Conservation (phyloP, 92 coral and sea anemone genomes). For the Umimayanthus kanabou region DNA sequence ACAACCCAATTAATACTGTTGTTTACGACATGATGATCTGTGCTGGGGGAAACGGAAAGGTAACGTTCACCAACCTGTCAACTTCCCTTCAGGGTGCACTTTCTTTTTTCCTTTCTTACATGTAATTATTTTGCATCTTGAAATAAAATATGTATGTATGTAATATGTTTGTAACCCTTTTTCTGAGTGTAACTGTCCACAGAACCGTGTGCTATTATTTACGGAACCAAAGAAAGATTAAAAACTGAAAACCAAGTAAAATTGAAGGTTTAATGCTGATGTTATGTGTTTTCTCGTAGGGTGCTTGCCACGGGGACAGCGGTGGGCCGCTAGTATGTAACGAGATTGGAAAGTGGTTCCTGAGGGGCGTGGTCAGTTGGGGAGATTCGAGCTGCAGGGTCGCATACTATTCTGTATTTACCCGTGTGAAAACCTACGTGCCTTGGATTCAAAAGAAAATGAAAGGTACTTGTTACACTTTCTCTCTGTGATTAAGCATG, state of each 20-base stretch:
- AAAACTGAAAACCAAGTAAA: background rate
- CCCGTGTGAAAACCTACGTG: constrained; percentile 5
- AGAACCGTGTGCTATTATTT: too few species aligned
- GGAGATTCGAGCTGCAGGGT: background rate
- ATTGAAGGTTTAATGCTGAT: background rate
- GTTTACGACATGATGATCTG: background rate
- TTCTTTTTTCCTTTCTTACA: too few species aligned
- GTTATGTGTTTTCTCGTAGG: background rate
- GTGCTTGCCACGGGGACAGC: constrained; percentile 26
- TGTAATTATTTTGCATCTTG: too few species aligned
- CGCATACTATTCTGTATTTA: constrained; percentile 3
- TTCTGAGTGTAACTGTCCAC: background rate
- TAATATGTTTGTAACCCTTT: background rate
- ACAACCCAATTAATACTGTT: background rate
- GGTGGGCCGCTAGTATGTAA: constrained; percentile 14
- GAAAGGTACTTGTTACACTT: background rate
- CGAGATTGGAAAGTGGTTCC: constrained; percentile 8
- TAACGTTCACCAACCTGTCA: background rate
- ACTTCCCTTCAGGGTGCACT: too few species aligned
- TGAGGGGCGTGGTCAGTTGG: constrained; percentile 28
- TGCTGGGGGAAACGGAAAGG: constrained; percentile 7
- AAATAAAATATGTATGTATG: too few species aligned
- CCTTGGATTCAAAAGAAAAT: background rate
- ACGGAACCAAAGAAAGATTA: too few species aligned
- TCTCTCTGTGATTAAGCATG: background rate